Conservation (phyloP, 2,888 invertebrate genomes). For the Pemphredon lugubris region DNA sequence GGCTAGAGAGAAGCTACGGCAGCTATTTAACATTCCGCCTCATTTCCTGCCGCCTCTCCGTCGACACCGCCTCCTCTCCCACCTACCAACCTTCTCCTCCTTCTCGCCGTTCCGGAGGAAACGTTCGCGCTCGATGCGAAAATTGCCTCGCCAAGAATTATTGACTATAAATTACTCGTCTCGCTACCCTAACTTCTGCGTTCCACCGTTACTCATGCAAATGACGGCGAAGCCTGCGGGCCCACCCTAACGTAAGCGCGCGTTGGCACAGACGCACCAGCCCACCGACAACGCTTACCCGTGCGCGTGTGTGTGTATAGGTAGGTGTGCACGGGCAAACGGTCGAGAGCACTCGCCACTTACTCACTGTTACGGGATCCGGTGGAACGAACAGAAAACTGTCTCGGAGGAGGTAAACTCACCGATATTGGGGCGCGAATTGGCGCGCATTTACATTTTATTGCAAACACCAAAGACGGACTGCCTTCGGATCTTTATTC, state of each 20-base stretch:
- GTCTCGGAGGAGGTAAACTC: constrained; percentile 34
- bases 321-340: too few species aligned
- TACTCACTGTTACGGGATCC: constrained; percentile 61
- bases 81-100: constrained; percentile 27
- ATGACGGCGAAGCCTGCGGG: constrained; percentile 65
- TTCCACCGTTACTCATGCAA: constrained; percentile 74
- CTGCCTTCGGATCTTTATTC: constrained; percentile 57
- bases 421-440: constrained; percentile 67
- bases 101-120: constrained; percentile 58
- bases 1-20: constrained; percentile 44
- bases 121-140: constrained; percentile 74
- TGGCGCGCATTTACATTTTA: constrained; percentile 75
- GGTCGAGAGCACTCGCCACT: constrained; percentile 49
- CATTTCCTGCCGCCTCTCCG: constrained; percentile 67
- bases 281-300: too few species aligned
- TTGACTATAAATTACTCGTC: constrained; percentile 77
- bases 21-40: constrained; percentile 75
- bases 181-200: constrained; percentile 62
- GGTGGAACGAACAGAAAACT: constrained; percentile 40
- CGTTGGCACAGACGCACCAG: too few species aligned
- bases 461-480: constrained; percentile 68
- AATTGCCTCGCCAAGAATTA: constrained; percentile 76
- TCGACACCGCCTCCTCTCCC: constrained; percentile 37
- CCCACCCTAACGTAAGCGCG: background rate
- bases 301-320: too few species aligned